Evolutionary conservation across 1,140 invertebrate species (phyloP).

Genomic region (Agrilus planipennis): DNA sequence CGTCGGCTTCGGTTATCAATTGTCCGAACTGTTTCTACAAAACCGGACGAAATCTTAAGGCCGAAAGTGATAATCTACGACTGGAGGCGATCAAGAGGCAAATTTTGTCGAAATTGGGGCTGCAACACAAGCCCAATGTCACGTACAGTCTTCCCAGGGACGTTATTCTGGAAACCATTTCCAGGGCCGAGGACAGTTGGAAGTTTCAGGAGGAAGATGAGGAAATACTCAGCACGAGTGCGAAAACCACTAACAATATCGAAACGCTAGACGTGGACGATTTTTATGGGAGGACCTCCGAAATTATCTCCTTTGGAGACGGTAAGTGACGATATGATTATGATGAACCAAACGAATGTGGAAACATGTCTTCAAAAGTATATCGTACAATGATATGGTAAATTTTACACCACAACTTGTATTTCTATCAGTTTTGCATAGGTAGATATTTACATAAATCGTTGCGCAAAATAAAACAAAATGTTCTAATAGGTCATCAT

Average conservation of each 20-base stretch:
- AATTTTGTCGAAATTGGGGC: slow-evolving; percentile 60
- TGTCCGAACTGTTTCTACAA: slow-evolving; percentile 32
- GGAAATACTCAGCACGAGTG: slow-evolving; percentile 19
- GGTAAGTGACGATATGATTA: too few species aligned
- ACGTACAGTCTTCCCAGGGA: slow-evolving; percentile 52
- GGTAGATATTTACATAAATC: too few species aligned
- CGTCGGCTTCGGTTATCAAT: slow-evolving; percentile 9
- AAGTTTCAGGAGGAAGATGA: slow-evolving; percentile 8
- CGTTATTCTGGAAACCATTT: slow-evolving; percentile 55
- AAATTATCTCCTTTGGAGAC: slow-evolving; percentile 71
- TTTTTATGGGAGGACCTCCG: slow-evolving; percentile 64
- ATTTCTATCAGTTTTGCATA: too few species aligned
- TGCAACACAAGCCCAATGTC: slow-evolving; percentile 55
- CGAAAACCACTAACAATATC: slow-evolving; percentile 21
- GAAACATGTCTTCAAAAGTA: too few species aligned
- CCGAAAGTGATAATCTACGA: slow-evolving; percentile 44
- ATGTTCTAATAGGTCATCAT: too few species aligned
- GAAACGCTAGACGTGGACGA: slow-evolving; percentile 48
- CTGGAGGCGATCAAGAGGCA: slow-evolving; percentile 66
- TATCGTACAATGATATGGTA: too few species aligned
- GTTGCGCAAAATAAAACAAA: too few species aligned
- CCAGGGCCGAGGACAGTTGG: slow-evolving; percentile 43
- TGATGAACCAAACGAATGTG: too few species aligned
- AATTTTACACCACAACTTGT: too few species aligned
- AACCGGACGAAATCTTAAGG: slow-evolving; percentile 21